Evolutionary conservation across 2,113 vertebrate species (phyloP).

Genomic region (Tapirus terrestris): DNA sequence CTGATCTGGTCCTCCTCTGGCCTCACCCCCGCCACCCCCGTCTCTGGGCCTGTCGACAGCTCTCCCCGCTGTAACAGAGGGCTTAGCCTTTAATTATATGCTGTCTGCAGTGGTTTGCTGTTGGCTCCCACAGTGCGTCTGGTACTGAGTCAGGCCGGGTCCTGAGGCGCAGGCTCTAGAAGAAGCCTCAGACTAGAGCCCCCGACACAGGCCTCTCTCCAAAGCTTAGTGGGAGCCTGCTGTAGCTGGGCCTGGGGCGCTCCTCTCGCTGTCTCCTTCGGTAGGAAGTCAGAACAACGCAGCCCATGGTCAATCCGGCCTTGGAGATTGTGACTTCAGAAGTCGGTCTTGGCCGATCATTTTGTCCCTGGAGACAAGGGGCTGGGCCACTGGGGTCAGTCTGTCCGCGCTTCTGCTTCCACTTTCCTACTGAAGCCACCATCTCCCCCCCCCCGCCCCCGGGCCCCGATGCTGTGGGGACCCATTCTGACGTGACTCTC

Average conservation of each 20-base stretch:
- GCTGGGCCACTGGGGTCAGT: not conserved
- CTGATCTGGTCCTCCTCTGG: not conserved
- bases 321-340: not conserved
- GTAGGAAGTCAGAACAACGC: not conserved
- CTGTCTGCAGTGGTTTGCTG: conserved; percentile 54
- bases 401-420: not conserved
- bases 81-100: conserved; percentile 62
- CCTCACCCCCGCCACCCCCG: not conserved
- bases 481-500: conserved; percentile 57
- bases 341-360: not conserved
- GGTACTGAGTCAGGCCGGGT: conserved; percentile 59
- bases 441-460: fast-evolving
- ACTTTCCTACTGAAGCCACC: not conserved
- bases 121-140: conserved; percentile 32
- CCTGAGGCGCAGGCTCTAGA: not conserved
- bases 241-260: not conserved
- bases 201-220: not conserved
- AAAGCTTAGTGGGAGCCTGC: not conserved
- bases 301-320: not conserved
- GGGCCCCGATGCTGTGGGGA: fast-evolving
- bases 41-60: not conserved
- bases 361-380: not conserved
- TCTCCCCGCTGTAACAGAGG: conserved; percentile 33
- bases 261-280: not conserved
- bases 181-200: not conserved